Conservation (phyloP, 2,113 vertebrate genomes). For the Parotia lawesii region DNA sequence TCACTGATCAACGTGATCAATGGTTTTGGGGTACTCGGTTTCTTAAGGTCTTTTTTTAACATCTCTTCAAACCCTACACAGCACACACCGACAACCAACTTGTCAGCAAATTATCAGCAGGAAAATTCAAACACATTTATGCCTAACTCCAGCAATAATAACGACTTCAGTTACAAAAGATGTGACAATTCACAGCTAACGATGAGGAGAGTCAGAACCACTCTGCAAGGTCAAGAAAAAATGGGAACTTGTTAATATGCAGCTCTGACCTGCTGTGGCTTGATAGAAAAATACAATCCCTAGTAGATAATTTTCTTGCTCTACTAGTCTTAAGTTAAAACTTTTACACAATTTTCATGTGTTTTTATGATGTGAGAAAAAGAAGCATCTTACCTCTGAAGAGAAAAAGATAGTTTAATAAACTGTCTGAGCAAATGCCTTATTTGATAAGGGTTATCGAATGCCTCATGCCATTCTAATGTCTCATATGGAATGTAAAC, state of each 20-base stretch:
- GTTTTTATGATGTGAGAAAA: background rate
- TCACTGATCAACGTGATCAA: background rate
- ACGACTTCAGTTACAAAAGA: background rate
- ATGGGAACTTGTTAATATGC: background rate
- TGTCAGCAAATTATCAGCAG: background rate
- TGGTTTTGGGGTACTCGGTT: background rate
- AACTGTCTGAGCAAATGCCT: background rate
- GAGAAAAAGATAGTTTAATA: background rate
- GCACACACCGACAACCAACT: background rate
- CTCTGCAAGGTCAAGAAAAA: background rate
- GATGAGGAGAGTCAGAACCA: background rate
- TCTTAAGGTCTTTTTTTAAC: background rate
- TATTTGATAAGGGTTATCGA: background rate
- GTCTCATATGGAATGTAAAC: background rate
- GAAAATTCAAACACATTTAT: background rate
- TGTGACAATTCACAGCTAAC: background rate
- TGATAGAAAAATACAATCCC: background rate
- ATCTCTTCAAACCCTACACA: background rate
- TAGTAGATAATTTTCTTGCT: background rate
- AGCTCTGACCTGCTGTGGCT: background rate
- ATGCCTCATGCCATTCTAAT: background rate
- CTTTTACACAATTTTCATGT: background rate
- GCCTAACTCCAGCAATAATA: background rate
- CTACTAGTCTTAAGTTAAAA: background rate
- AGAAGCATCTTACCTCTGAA: background rate